These are phyloP conservation scores for Kryptolebias marmoratus DNA, from an alignment of 2,113 vertebrate species.

Conservation along the genomic window DNA sequence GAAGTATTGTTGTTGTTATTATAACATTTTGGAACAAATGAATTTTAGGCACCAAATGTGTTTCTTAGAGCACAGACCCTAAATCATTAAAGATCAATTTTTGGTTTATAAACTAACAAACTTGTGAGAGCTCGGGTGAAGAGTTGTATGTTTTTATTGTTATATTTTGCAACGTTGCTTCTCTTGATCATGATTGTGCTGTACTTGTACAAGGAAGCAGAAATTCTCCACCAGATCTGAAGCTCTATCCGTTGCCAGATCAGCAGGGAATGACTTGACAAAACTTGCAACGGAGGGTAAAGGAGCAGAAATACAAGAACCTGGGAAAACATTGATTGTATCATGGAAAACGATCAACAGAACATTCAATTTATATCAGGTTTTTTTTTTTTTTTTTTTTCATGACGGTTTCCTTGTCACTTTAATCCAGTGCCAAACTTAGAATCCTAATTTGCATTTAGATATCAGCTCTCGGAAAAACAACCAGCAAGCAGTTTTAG, in stretches of 20 bases:
- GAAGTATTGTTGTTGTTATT: no score
- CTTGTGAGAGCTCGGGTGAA: no score
- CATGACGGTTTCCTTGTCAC: no score
- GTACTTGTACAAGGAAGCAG: not conserved
- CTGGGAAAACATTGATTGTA: not conserved
- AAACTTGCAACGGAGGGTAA: not conserved
- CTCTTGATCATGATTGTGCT: not conserved
- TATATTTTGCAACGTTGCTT: not conserved
- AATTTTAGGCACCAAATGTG: no score
- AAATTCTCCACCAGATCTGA: not conserved
- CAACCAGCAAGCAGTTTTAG: not conserved
- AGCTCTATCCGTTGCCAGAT: not conserved
- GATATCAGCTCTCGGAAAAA: not conserved
- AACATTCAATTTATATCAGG: not conserved
- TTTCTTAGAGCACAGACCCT: no score
- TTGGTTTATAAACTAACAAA: not conserved
- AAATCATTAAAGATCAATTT: not conserved
- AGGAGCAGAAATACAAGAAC: not conserved
- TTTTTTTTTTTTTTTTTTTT: no score
- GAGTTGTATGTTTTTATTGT: not conserved
- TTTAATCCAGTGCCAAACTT: not conserved
- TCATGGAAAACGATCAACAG: not conserved
- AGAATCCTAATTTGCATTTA: not conserved
- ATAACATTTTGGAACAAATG: no score
- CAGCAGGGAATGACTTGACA: not conserved